Evolutionary conservation across 2,113 vertebrate species (phyloP).

Genomic region (Phaetusa simplex): DNA sequence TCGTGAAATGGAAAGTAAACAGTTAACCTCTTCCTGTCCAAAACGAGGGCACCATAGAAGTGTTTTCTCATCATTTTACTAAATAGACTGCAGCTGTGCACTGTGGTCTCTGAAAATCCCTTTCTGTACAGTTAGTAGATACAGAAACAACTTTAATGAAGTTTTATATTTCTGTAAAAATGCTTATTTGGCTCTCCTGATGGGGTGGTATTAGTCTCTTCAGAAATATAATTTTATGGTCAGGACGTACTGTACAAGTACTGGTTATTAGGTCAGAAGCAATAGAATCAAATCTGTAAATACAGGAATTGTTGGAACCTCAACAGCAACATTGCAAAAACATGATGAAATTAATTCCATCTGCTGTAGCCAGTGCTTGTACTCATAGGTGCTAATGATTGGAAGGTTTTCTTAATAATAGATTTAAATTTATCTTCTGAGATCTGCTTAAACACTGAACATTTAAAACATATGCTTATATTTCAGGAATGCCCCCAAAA

Average conservation of each 20-base stretch:
- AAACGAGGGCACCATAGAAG: neutral
- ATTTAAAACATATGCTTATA: neutral
- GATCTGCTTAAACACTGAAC: neutral
- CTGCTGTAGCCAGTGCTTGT: neutral
- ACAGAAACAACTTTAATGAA: neutral
- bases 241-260: fast-evolving
- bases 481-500: neutral
- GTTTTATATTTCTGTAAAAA: neutral
- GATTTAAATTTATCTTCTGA: neutral
- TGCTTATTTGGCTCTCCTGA: neutral
- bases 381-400: neutral
- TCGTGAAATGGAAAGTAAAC: neutral
- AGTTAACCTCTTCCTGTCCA: neutral
- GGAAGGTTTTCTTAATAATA: neutral
- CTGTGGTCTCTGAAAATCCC: neutral
- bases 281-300: neutral
- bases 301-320: neutral
- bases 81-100: neutral
- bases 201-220: neutral
- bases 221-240: neutral
- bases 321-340: neutral
- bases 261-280: neutral
- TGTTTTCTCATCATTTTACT: neutral
- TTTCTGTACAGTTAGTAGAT: neutral
- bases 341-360: neutral